Conservation (phyloP, 37 sponge, comb jelly and placozoan species). For the Geodia barretti region DNA sequence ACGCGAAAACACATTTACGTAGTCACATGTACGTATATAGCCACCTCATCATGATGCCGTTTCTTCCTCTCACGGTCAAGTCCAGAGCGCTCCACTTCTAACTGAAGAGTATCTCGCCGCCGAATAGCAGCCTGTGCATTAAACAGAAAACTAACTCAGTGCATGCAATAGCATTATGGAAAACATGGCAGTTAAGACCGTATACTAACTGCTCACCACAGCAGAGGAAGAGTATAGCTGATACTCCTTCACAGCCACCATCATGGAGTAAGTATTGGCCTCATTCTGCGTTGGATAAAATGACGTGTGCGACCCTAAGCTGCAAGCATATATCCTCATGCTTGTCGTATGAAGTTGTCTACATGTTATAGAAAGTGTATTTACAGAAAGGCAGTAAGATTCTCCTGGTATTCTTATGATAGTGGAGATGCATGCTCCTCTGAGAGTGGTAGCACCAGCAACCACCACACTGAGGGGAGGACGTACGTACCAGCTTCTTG, state of each 20-base stretch:
- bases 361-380: too few species aligned
- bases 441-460: too few species aligned
- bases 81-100: constrained; percentile 47
- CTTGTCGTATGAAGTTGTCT: too few species aligned
- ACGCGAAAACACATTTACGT: too few species aligned
- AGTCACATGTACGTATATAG: not conserved
- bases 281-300: constrained; percentile 58
- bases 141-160: not conserved
- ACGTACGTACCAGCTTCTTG: constrained; percentile 22
- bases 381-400: constrained; percentile 1
- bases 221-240: constrained; percentile 68
- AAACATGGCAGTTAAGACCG: too few species aligned
- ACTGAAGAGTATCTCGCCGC: constrained; percentile 60
- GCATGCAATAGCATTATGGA: not conserved
- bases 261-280: constrained; percentile 21
- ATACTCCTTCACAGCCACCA: constrained; percentile 65
- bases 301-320: too few species aligned
- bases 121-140: constrained; percentile 42
- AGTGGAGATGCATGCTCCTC: too few species aligned
- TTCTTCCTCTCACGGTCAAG: constrained; percentile 67
- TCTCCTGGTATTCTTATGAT: not conserved
- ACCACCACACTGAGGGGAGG: too few species aligned
- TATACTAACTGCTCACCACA: constrained; percentile 68
- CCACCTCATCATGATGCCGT: constrained; percentile 64
- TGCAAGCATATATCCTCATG: too few species aligned